Base-by-base conservation (phyloP, 2,113 vertebrate genomes). In the Chaetura pelagica region DNA sequence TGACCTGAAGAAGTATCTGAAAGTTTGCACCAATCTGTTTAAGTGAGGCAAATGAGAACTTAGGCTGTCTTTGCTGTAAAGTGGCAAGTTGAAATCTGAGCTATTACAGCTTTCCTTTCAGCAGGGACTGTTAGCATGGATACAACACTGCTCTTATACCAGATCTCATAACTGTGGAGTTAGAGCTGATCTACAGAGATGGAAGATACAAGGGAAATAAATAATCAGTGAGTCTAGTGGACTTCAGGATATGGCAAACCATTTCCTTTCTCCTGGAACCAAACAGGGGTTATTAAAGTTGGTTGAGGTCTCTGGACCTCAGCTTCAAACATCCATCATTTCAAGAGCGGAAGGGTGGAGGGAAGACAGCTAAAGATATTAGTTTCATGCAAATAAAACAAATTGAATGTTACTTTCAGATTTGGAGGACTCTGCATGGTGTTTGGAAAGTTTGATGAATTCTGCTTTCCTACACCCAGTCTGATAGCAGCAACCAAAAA, bases 241-340 rank as follows among this genome's bases (percentile, higher is more conserved):
- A 81, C 49, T 76, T 89, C 3, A 87, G 42, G 29, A 21, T 80
- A 40, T 58, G 67, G 32, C 20, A 84, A 69, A 35, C 17, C 7
- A 49, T 95, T 93, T 93, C 17, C 69, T 79, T 81, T 93, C n/a
- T 96, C 84, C 89, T 94, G 87, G 74, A 94, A 68, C 35, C 64
- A 10, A 92, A 77, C n/a, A 85, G 29, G 12, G n/a, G 2, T 93
- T 82, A 69, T 93, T 93, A 66, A 82, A 87, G 21, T 51, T 58
- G 35, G 32, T 81, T 84, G 78, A 93, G 51, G 64, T 88, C 74
- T 73, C 59, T 72, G 82, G 72, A 90, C 59, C 63, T 90, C 52
- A 80, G 68, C 73, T 92, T 94, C 76, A 84, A 92, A 63, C 30
- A 63, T 85, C 29, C 14, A 6, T 92, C 59, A 90, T 42, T 90